Percentiles rank a stretch among this genome's conserved stretches.
Evolutionary conservation across 2,797 vertebrate genomes (phyloP).

Genomic region (Pampus argenteus): DNA sequence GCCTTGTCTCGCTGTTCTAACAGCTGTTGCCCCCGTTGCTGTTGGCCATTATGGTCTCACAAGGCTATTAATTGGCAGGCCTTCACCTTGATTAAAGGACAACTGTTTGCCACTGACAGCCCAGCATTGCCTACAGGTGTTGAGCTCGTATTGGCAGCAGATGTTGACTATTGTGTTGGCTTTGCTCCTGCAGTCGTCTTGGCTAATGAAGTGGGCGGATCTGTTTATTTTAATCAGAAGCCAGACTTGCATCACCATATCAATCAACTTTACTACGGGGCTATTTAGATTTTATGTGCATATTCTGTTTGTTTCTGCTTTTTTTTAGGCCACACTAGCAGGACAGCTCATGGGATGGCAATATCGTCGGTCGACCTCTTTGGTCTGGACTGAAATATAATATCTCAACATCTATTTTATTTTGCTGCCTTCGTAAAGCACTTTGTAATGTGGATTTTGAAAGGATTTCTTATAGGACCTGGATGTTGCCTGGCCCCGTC

Average conservation of each 20-base stretch:
- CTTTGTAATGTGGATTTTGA: too few species aligned
- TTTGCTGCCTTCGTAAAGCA: too few species aligned
- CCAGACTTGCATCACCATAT: background rate
- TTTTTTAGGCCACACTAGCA: too few species aligned
- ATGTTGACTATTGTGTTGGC: slow-evolving; percentile 37
- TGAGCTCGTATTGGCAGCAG: slow-evolving; percentile 38
- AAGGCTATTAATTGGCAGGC: slow-evolving; percentile 40
- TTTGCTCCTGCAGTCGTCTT: slow-evolving; percentile 31
- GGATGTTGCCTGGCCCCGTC: too few species aligned
- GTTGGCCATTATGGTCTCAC: slow-evolving; percentile 33
- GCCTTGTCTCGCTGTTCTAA: slow-evolving; percentile 9
- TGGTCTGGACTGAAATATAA: background rate
- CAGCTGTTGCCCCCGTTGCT: slow-evolving; percentile 49
- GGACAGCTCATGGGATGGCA: too few species aligned
- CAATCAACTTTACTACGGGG: background rate
- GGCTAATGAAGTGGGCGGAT: slow-evolving; percentile 19
- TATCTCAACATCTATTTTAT: background rate
- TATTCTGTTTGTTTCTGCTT: too few species aligned
- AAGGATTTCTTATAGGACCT: too few species aligned
- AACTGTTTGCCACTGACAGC: slow-evolving; percentile 35
- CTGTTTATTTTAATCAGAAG: slow-evolving; percentile 14
- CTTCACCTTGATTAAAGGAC: slow-evolving; percentile 54
- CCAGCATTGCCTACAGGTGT: slow-evolving; percentile 42
- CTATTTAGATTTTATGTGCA: too few species aligned
- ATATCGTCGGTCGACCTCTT: too few species aligned